Evolutionary conservation across 2,797 vertebrate genomes (phyloP), one percentile per base, ranked within the genome.

Genomic region (Sternarchorhynchus goeldii): DNA sequence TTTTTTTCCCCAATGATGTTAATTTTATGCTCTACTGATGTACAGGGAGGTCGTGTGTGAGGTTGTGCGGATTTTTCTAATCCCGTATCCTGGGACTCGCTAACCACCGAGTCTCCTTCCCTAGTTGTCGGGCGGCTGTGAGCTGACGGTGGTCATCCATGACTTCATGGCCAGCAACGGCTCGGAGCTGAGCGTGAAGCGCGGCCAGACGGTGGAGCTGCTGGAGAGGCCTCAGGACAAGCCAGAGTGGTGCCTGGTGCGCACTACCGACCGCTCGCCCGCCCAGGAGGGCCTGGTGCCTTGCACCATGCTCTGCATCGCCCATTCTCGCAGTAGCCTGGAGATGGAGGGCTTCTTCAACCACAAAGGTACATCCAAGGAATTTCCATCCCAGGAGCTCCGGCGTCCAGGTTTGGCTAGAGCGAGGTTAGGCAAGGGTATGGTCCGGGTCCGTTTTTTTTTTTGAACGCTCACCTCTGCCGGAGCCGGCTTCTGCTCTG

Each of bases 261-360:
- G 96, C 53, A 99, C 97, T 87, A 98, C 96, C 0, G 97, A 99
- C 86, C 94, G 96, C 14, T 97, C 95, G 1, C 97, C 97, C 0
- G 95, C 97, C 0, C 93, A 93, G 0, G 97, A 99, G 88, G 97
- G 97, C 45, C 90, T 99, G 85, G 97, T 99, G 1, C 97, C 96
- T 83, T 95, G 96, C 5, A 91, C 95, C 66, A 95, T 94, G 64
- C 95, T 99, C 72, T 99, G 97, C 90, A 97, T 99, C 18, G 97
- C 97, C 55, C 97, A 99, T 84, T 99, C 97, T 0, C 92, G 97
- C 77, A 99, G 97, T 5, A 98, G 96, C 76, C 97, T 99, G 96
- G 97, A 99, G 88, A 98, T 99, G 97, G 97, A 99, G 86, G 97
- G 97, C 65, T 96, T 99, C 88, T 99, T 96, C 86, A 99, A 99